Conservation (phyloP, 2,113 vertebrate species). For the Mystacornis crossleyi region DNA sequence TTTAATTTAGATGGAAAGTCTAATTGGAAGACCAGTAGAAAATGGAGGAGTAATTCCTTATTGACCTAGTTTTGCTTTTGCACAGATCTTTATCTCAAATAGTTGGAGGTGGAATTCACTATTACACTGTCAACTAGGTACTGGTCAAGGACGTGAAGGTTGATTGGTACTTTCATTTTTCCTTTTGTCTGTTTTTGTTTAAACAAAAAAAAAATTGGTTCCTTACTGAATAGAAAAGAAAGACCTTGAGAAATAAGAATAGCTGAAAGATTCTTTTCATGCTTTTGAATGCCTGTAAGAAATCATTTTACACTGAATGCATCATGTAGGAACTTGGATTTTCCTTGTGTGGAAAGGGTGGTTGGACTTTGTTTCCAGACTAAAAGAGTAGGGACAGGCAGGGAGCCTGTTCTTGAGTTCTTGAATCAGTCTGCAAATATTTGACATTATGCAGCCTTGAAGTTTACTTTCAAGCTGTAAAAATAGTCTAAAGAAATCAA, state of each 20-base stretch:
- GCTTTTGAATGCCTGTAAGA: neutral
- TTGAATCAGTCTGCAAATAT: constrained; percentile 12
- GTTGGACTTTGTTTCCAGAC: neutral
- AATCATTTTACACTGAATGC: neutral
- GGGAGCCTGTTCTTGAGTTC: neutral
- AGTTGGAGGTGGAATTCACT: neutral
- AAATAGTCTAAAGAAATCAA: neutral
- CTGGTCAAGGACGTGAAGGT: neutral
- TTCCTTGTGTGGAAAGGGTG: neutral
- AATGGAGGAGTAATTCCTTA: neutral
- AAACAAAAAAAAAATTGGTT: too few relatives aligned
- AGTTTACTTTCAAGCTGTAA: constrained; percentile 12
- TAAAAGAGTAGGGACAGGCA: neutral
- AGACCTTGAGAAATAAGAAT: neutral
- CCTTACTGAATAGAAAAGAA: neutral
- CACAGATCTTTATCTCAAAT: neutral
- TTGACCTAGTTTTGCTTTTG: neutral
- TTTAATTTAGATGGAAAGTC: neutral
- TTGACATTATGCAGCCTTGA: neutral
- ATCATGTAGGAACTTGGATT: neutral
- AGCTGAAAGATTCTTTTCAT: neutral
- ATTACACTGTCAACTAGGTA: neutral
- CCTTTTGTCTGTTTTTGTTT: neutral
- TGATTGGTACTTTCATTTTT: neutral
- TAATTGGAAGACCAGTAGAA: neutral